Evolutionary conservation across 2,888 invertebrate genomes (phyloP).

Genomic region (Hyposoter dolosus): DNA sequence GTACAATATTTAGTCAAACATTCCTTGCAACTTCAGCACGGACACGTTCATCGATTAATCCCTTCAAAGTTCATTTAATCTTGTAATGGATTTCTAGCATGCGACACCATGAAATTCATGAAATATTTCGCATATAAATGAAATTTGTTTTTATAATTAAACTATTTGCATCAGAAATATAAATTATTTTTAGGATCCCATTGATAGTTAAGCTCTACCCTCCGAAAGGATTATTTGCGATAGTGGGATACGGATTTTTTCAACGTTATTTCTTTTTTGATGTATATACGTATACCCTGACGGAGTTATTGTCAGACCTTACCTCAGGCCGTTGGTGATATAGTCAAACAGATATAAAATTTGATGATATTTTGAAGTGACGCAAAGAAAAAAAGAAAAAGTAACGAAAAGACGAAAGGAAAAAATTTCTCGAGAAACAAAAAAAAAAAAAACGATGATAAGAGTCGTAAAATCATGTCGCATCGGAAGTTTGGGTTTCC

Average conservation of each 20-base stretch:
- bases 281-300: no score
- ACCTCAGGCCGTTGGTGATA: no score
- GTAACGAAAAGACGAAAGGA: no score
- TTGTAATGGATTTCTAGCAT: slow-evolving; percentile 1
- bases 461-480: slow-evolving; percentile 69
- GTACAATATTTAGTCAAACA: neutral
- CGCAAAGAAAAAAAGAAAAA: no score
- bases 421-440: neutral
- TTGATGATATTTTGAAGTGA: no score
- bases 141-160: neutral
- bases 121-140: no score
- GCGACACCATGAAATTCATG: neutral
- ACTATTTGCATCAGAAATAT: neutral
- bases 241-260: no score
- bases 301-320: no score
- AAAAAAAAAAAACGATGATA: slow-evolving; percentile 55
- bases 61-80: neutral
- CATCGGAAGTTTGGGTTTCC: slow-evolving; percentile 62
- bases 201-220: neutral
- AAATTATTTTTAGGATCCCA: neutral
- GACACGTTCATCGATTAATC: neutral
- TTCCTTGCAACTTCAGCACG: neutral
- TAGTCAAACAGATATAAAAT: no score
- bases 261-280: no score
- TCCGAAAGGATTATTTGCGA: no score